Base-by-base conservation (phyloP, 2,797 vertebrate species). In the Percopsis omiscomaycus region DNA sequence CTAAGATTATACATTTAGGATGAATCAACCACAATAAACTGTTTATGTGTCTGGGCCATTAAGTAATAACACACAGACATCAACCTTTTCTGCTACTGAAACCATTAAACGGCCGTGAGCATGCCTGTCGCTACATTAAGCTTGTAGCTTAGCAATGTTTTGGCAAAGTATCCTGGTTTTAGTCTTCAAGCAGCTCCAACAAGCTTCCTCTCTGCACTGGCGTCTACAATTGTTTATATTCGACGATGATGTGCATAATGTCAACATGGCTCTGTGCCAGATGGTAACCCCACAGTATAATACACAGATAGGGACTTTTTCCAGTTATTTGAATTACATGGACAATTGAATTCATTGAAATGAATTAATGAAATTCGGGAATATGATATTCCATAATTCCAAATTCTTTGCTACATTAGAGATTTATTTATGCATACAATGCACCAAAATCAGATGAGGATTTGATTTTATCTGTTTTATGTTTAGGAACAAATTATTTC, bases 1-100 rank as follows among this genome's bases (percentile, higher is more conserved):
- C 57, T 3, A 3, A 66, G 37, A 12, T 47, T 29, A 12, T 37
- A 69, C 60, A 79, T 82, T 59, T 88, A 79, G 73, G 74, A 77
- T 3, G 30, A 54, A 74, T 60, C 55, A 55, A 54, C 50, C 16
- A 32, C 57, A 63, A 30, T 79, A 72, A 82, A 75, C 74, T 75
- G 66, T 55, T 32, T 78, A 78, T 66, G 79, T 68, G 64, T 49
- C 22, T 6, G 63, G 67, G 60, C 46, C 49, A 54, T 75, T 72
- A 42, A 66, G 61, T 46, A 52, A 64, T 46, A 68, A 65, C 37
- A 65, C 37, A 8, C 8, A 13, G 54, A 68, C 42, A 73, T 53
- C 5, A 5, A 68, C 42, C 52, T 48, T 71, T 32, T 71, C 59
- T 76, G 52, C 15, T 16, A 62, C 61, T 69, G 46, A 61, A 59